phyloP scores from a whole-genome alignment of 2,113 vertebrate genomes.

The Dinomys branickii region DNA sequence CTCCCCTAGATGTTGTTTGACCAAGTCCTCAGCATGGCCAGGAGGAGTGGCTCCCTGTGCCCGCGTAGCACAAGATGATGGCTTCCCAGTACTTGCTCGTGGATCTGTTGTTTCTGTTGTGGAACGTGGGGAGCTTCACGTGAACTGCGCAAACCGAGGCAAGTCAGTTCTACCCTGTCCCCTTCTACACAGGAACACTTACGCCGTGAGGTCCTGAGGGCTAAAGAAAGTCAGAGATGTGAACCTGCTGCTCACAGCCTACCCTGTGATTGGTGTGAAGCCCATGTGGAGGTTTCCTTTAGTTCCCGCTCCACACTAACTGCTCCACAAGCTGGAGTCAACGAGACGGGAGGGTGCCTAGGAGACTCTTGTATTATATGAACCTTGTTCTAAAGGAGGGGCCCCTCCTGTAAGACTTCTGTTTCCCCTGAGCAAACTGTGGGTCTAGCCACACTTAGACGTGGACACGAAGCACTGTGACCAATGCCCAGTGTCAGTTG shows the following conservation, averaged over 20 bases:
- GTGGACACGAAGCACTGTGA: not conserved
- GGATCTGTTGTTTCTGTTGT: not conserved
- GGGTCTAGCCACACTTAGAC: not conserved
- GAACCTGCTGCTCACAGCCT: accelerated
- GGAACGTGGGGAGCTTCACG: no score
- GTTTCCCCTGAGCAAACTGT: not conserved
- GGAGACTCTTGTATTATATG: not conserved
- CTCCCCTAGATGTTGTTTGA: not conserved
- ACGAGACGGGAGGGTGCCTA: no score
- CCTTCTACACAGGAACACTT: not conserved
- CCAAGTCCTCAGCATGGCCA: not conserved
- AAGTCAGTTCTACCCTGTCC: not conserved
- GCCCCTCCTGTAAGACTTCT: not conserved
- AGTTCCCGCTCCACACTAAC: not conserved
- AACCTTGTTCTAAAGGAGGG: not conserved
- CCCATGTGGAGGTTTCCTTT: no score
- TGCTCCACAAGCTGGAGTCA: not conserved
- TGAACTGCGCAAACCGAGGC: not conserved
- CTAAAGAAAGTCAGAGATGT: not conserved
- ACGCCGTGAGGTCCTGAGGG: not conserved
- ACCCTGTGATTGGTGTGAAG: not conserved
- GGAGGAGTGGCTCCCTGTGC: not conserved
- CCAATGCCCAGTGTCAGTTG: not conserved
- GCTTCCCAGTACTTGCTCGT: not conserved
- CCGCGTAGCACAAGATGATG: not conserved